Evolutionary conservation across 1,140 invertebrate genomes (phyloP).

Genomic region (Rhopalosiphum padi): DNA sequence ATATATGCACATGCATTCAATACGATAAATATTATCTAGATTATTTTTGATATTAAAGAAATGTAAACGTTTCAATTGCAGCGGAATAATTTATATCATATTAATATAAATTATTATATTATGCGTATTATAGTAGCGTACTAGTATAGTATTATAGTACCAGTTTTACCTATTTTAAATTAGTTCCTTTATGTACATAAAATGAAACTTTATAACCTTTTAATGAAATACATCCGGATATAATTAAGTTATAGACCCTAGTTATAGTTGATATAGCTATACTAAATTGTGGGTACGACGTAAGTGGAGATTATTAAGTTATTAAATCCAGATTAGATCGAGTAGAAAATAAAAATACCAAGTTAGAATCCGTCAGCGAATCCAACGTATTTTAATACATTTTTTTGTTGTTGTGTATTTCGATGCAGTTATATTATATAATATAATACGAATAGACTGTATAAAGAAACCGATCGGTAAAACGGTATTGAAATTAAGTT

Average conservation of each 20-base stretch:
- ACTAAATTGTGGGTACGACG: slow-evolving; percentile 21
- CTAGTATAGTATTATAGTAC: background rate
- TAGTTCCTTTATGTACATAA: slow-evolving; percentile 45
- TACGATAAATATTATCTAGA: background rate
- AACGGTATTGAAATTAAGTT: background rate
- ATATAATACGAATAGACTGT: background rate
- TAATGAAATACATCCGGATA: slow-evolving; percentile 46
- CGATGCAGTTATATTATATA: background rate
- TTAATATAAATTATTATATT: background rate
- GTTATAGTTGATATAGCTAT: slow-evolving; percentile 14
- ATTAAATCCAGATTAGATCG: slow-evolving; percentile 35
- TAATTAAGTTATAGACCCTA: slow-evolving; percentile 46
- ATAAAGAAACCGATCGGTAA: background rate
- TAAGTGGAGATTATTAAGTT: slow-evolving; percentile 30
- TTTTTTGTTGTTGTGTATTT: too few relatives aligned
- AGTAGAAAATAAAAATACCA: background rate
- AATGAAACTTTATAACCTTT: slow-evolving; percentile 48
- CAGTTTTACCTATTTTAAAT: slow-evolving; percentile 47
- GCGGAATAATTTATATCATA: background rate
- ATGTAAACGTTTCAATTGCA: background rate
- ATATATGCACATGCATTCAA: background rate
- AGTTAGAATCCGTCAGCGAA: background rate
- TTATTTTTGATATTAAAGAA: background rate
- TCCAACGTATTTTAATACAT: background rate
- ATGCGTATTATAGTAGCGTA: background rate